Evolutionary conservation across 2,113 vertebrate genomes (phyloP).

Genomic region (Ophthalmolycus amberensis): DNA sequence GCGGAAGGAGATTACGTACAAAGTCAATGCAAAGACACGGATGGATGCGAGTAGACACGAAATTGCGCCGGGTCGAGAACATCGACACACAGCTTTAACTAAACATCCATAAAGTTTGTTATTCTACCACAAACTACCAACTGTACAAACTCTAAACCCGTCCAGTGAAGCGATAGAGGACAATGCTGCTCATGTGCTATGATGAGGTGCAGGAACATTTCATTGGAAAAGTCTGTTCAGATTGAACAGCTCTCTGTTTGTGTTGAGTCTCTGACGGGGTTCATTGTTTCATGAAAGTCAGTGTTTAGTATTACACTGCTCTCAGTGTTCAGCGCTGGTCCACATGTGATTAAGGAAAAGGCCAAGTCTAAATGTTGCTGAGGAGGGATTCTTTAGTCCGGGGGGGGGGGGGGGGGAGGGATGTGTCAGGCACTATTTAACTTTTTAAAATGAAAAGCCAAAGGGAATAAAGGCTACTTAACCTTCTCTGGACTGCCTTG

Average conservation of each 20-base stretch:
- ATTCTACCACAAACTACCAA: background rate
- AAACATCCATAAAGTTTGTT: too few species aligned
- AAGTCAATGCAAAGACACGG: too few species aligned
- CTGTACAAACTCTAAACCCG: background rate
- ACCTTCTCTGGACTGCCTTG: conserved; percentile 40
- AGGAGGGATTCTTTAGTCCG: conserved; percentile 29
- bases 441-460: conserved; percentile 32
- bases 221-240: background rate
- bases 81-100: too few species aligned
- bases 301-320: background rate
- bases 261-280: background rate
- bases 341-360: conserved; percentile 26
- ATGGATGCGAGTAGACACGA: too few species aligned
- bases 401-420: background rate
- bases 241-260: background rate
- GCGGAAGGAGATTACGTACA: too few species aligned
- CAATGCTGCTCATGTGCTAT: too few species aligned
- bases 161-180: too few species aligned
- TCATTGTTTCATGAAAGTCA: background rate
- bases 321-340: background rate
- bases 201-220: background rate
- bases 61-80: too few species aligned
- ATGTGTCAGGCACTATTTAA: conserved; percentile 29
- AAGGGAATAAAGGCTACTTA: conserved; percentile 37
- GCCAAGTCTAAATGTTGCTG: conserved; percentile 43